Evolutionary conservation across 2,113 vertebrate species (phyloP), one percentile per base, ranked within the genome.

Genomic region (Edolisoma coerulescens): DNA sequence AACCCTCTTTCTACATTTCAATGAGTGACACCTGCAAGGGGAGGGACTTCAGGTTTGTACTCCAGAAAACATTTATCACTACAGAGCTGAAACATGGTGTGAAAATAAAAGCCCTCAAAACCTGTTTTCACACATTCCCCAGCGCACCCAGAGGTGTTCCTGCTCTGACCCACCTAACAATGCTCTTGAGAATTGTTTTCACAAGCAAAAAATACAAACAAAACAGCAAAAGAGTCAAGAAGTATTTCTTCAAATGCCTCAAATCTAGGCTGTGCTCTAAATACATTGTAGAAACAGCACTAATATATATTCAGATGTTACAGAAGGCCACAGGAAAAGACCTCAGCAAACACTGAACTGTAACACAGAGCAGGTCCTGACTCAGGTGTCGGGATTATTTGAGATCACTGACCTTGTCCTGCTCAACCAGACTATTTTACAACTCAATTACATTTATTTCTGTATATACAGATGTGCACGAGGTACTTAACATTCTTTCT

Each of bases 101-200:
- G 87, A 95, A 95, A 95, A 96, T 68, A 95, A 89, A 96, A 96
- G 80, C 80, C 87, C 94, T 97, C 13, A 3, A 95, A 95, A 86
- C 32, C 76, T 86, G 90, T 76, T 88, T 95, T 94, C 81, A 68
- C 84, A 73, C 77, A 21, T 71, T 95, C 89, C 73, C 76, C 82
- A 64, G 92, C 0, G 0, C 1, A 65, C 80, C 94, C 77, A 84
- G 84, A 87, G 93, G 87, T 91, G 91, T 52, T 95, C 93, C 84
- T 84, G 87, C 75, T 57, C 54, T 20, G 77, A 92, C 78, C 69
- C 84, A 91, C 84, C 87, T 84, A 68, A 94, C 88, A 93, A 64
- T 81, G 85, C 87, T 93, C 95, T 68, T 61, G 92, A 92, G 96
- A 78, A 86, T 80, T 96, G 93, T 92, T 94, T 90, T 95, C 89